phyloP scores from a whole-genome alignment of 2,888 invertebrate species.

The Limnephilus rhombicus region DNA sequence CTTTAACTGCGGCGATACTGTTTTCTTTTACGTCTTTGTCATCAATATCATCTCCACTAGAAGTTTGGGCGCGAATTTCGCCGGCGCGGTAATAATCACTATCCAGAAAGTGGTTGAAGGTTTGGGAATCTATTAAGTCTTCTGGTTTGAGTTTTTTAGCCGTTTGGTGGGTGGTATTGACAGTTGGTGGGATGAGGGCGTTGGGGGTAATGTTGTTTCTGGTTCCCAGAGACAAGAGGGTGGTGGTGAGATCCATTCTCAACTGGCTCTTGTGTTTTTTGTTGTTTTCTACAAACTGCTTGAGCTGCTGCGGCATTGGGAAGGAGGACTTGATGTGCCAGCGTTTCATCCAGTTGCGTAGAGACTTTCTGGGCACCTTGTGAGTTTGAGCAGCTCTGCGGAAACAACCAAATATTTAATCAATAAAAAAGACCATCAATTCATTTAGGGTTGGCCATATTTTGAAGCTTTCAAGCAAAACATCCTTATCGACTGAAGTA shows the following conservation, averaged over 20 bases:
- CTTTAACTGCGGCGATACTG: neutral
- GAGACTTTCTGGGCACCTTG: slow-evolving; percentile 79
- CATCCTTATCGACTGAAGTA: too few species aligned
- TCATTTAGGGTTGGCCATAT: too few species aligned
- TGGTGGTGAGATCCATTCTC: slow-evolving; percentile 58
- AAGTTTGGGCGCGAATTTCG: slow-evolving; percentile 9
- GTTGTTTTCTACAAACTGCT: slow-evolving; percentile 78
- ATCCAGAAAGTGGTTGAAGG: slow-evolving; percentile 54
- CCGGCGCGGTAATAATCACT: slow-evolving; percentile 44
- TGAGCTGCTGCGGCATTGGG: slow-evolving; percentile 79
- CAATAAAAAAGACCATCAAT: neutral
- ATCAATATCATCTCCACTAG: slow-evolving; percentile 49
- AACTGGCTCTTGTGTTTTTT: slow-evolving; percentile 72
- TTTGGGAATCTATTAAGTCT: slow-evolving; percentile 29
- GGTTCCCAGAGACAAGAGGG: slow-evolving; percentile 52
- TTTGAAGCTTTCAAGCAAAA: too few species aligned
- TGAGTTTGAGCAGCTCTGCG: slow-evolving; percentile 79
- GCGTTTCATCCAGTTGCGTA: slow-evolving; percentile 81
- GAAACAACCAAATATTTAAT: slow-evolving; percentile 64
- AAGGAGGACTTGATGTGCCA: slow-evolving; percentile 80
- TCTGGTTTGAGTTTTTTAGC: slow-evolving; percentile 21
- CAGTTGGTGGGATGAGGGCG: neutral
- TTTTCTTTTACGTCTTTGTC: slow-evolving; percentile 30
- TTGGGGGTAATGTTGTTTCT: slow-evolving; percentile 19
- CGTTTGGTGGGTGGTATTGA: neutral